These are phyloP conservation scores for Brenthis ino DNA, from an alignment of 2,888 invertebrate species.

Conservation along the genomic window DNA sequence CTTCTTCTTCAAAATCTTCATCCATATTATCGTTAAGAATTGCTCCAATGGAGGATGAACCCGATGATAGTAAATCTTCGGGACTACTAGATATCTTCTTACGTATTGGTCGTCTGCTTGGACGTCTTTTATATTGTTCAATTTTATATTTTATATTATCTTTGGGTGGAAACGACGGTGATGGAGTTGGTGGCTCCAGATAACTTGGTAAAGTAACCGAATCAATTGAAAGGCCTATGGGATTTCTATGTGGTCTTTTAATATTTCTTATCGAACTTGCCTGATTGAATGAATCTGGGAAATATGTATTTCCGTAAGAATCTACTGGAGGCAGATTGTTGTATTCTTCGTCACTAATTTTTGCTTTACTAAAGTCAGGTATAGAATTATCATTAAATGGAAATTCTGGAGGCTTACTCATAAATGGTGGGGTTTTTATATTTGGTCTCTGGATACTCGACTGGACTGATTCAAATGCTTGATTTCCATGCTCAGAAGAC, in stretches of 20 bases:
- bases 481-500: constrained; percentile 71
- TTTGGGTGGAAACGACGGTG: constrained; percentile 63
- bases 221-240: constrained; percentile 51
- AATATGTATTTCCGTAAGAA: constrained; percentile 73
- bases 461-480: constrained; percentile 75
- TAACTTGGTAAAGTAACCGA: constrained; percentile 72
- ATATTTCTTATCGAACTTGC: constrained; percentile 68
- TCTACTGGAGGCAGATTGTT: constrained; percentile 58
- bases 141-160: constrained; percentile 64
- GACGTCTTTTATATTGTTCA: constrained; percentile 67
- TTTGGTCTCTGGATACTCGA: constrained; percentile 65
- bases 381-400: constrained; percentile 64
- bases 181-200: constrained; percentile 74
- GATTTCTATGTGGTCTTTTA: constrained; percentile 57
- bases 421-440: constrained; percentile 63
- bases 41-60: constrained; percentile 67
- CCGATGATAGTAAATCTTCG: constrained; percentile 71
- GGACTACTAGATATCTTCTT: constrained; percentile 70
- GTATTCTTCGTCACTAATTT: constrained; percentile 62
- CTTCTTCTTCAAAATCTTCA: constrained; percentile 55
- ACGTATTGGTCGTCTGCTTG: constrained; percentile 69
- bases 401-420: constrained; percentile 65
- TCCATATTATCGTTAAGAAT: constrained; percentile 56
- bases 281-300: constrained; percentile 73
- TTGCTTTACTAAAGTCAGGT: constrained; percentile 59